Base-by-base conservation (phyloP, 2,888 invertebrate species). In the Morpho achilles region DNA sequence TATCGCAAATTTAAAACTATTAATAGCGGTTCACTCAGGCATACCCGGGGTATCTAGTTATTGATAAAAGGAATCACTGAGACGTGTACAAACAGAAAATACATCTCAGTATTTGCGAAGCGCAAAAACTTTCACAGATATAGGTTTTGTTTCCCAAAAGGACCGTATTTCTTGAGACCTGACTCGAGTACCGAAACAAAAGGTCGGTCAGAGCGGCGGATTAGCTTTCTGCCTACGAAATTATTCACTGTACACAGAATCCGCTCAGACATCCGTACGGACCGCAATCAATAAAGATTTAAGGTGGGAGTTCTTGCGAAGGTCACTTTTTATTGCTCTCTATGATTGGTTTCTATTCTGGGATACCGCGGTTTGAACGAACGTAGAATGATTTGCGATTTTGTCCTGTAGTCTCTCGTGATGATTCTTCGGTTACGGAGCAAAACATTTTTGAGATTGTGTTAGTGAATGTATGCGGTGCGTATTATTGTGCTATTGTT, bases 181-280 rank as follows among this genome's bases (percentile, higher is more conserved):
- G 56, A 50, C 49, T 52, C 47, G 47, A 61, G 54, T 50, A 51
- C 48, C 54, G 60, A 61, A 59, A 61, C 61, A 55, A 63, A 59
- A 59, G 61, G 61, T 59, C 59, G 53, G 44, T 8, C 49, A 46
- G 53, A 59, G 55, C 54, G 54, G 40, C 49, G 58, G 67, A 67
- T 67, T 65, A 67, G 63, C 64, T 69, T 65, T 65, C 59, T 62
- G 66, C 61, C 64, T 59, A 58, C 54, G 64, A 66, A 67, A 65
- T 65, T 64, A 64, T 66, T 67, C 64, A 66, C 64, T 54, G 62
- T 60, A 57, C 48, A 48, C 45, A 48, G 60, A 59, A 57, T 42
- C 50, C 42, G 47, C 58, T 57, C 48, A 44, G 45, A 40, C 53
- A 58, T 60, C 56, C 48, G 58, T 22, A 56, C 53, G 49, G 59